These are phyloP conservation scores for Tenebrio molitor DNA, from an alignment of 1,140 invertebrate genomes.

Conservation along the genomic window DNA sequence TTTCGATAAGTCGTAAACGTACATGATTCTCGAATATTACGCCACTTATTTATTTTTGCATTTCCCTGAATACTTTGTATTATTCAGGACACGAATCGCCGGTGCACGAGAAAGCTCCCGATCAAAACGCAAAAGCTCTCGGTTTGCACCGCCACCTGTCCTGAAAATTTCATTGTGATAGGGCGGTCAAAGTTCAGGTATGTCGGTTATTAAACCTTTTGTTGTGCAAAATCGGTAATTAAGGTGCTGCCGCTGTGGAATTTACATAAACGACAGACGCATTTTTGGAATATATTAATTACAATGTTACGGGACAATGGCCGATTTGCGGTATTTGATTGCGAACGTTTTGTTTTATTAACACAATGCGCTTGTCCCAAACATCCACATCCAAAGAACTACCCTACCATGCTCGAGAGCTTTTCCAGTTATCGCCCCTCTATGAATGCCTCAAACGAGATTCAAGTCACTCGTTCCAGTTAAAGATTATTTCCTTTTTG, in stretches of 20 bases:
- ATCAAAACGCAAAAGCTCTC: slow-evolving; percentile 39
- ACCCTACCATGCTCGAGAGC: neutral
- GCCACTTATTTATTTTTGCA: slow-evolving; percentile 20
- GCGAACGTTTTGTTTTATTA: slow-evolving; percentile 44
- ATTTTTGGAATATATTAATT: slow-evolving; percentile 61
- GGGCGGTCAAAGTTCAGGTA: slow-evolving; percentile 51
- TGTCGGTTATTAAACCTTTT: slow-evolving; percentile 65
- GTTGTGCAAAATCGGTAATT: slow-evolving; percentile 63
- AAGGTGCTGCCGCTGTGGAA: slow-evolving; percentile 57
- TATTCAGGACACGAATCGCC: slow-evolving; percentile 16
- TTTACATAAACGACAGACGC: slow-evolving; percentile 51
- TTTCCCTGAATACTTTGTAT: slow-evolving; percentile 26
- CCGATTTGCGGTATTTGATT: slow-evolving; percentile 57
- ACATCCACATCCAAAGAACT: neutral
- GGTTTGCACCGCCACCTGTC: neutral
- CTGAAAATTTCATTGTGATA: slow-evolving; percentile 28
- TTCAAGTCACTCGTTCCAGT: neutral
- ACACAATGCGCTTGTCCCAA: neutral
- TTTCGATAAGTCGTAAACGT: slow-evolving; percentile 38
- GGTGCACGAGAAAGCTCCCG: slow-evolving; percentile 20
- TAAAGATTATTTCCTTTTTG: neutral
- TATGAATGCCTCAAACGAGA: no score
- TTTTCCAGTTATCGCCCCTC: no score
- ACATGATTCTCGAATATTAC: slow-evolving; percentile 38
- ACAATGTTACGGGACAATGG: slow-evolving; percentile 52